A percentile compares a stretch with the other conserved stretches of the same genome.
Conservation (phyloP, 2,888 invertebrate genomes). For the Ametastegia equiseti region DNA sequence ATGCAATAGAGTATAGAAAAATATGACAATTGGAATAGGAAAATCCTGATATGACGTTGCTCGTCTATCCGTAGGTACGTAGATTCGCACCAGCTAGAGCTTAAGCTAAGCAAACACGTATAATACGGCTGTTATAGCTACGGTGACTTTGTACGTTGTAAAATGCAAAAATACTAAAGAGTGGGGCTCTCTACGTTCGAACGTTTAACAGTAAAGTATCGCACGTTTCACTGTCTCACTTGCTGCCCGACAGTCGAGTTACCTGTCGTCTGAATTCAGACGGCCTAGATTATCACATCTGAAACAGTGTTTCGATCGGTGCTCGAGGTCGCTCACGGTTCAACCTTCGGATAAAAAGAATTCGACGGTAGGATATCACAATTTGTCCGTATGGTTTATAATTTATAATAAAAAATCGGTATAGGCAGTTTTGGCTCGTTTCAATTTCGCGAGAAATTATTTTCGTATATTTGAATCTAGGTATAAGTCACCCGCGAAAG, state of each 20-base stretch:
- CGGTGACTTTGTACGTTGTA: background rate
- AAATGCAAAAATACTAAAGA: conserved; percentile 15
- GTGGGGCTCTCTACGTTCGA: background rate
- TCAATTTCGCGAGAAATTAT: background rate
- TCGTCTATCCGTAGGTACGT: too few species aligned
- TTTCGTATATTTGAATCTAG: background rate
- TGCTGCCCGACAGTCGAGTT: conserved; percentile 3
- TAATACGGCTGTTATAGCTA: background rate
- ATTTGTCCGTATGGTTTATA: background rate
- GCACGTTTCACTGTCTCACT: background rate
- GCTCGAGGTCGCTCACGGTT: background rate
- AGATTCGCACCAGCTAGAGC: too few species aligned
- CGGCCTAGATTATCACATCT: background rate
- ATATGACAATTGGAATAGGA: background rate
- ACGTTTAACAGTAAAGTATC: background rate
- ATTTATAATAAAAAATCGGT: background rate
- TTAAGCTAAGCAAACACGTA: too few species aligned
- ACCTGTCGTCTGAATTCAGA: background rate
- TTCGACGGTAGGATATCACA: background rate
- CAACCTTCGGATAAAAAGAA: background rate
- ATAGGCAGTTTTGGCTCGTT: too few species aligned
- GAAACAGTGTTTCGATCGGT: background rate
- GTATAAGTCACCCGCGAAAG: too few species aligned
- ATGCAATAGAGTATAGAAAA: background rate
- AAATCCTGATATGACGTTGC: background rate